Percentiles rank a stretch among this genome's conserved stretches.
Conservation (phyloP, 2,888 invertebrate genomes). For the Callinectes sapidus region DNA sequence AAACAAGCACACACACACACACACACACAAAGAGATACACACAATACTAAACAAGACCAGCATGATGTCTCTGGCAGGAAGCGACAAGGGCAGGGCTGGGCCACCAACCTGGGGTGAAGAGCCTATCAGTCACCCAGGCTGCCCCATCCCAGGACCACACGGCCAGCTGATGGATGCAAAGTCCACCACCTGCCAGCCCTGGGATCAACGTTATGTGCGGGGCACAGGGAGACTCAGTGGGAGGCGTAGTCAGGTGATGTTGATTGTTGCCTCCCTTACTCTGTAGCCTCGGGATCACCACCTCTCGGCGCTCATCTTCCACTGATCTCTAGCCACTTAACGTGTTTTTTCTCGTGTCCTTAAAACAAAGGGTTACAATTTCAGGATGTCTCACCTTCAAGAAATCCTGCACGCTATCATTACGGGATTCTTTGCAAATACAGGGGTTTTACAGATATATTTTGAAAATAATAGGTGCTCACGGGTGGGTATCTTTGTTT, state of each 20-base stretch:
- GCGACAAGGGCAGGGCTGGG: background rate
- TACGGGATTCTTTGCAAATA: background rate
- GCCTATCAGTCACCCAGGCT: background rate
- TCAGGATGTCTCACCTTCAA: slow-evolving; percentile 28
- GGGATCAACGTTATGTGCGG: background rate
- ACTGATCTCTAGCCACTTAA: background rate
- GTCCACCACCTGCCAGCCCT: background rate
- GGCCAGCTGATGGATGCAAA: background rate
- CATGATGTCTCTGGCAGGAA: background rate
- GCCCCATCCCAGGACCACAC: background rate
- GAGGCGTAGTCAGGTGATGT: background rate
- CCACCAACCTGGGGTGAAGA: background rate
- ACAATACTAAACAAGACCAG: background rate
- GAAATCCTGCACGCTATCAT: background rate
- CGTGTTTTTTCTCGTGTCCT: background rate
- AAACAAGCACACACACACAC: background rate
- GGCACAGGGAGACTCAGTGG: background rate
- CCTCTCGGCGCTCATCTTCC: background rate
- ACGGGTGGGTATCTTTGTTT: slow-evolving; percentile 51
- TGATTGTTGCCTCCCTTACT: background rate
- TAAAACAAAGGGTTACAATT: background rate
- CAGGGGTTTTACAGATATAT: background rate
- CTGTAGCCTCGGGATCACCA: background rate
- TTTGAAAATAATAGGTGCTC: slow-evolving; percentile 30
- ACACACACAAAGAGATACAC: background rate